Evolutionary conservation across 2,797 vertebrate species (phyloP), one percentile per base, ranked within the genome.

Genomic region (Epinephelus malabaricus): DNA sequence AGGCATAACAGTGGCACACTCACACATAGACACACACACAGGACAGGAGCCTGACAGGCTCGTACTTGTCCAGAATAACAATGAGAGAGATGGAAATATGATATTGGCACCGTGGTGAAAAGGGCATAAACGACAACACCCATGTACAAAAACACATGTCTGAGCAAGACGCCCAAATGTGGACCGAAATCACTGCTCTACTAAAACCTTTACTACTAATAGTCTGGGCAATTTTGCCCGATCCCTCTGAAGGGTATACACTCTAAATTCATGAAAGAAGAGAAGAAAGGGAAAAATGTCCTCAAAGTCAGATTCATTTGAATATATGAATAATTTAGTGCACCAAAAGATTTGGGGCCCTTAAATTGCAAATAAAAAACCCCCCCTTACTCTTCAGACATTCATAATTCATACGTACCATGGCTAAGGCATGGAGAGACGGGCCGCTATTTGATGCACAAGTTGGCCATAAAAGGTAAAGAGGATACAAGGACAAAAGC

Each of bases 311-410:
- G 80, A 88, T 90, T 92, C 53, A 89, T 91, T 93, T 91, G 88
- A 93, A 94, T 92, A 89, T 61, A 92, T 94, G 86, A 94, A 94
- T 94, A 93, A 93, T 94, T 93, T 87, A 92, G 59, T 51, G 74
- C 54, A 63, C 73, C 83, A 79, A 91, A 91, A 91, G 81, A 92
- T 88, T 91, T 88, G 45, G 72, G 72, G 61, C 70, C 77, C 84
- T 84, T 85, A 88, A 91, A 90, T 89, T 91, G 83, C 86, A 89
- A 90, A 91, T 59, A 86, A 70, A 84, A 51, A 53, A 23, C 23
- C 23, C 23, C 0, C 19, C 53, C n/a, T 62, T 82, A 69, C 79
- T 73, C 76, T 87, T 79, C 77, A 78, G 62, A 68, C 81, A 92
- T 94, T 89, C 75, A 92, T 92, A 89, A 94, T 94, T 93, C 78